A percentile compares a stretch with the other conserved stretches of the same genome.
phyloP scores from a whole-genome alignment of 2,113 vertebrate genomes.

The Ophthalmotilapia sp. region DNA sequence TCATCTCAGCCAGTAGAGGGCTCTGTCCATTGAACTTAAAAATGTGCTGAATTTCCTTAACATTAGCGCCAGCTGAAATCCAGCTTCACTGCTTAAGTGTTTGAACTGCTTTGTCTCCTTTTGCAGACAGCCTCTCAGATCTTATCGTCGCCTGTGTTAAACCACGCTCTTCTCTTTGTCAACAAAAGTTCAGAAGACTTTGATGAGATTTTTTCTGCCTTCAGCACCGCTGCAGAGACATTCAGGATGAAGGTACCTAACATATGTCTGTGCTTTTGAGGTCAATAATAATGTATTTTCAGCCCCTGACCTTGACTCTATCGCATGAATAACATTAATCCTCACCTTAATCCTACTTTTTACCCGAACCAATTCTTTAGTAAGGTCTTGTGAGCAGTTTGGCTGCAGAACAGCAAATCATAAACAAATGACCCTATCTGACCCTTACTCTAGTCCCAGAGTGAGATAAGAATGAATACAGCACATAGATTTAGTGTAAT shows the following conservation, averaged over 20 bases:
- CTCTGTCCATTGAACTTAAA: background rate
- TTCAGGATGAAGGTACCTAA: slow-evolving; percentile 81
- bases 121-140: slow-evolving; percentile 82
- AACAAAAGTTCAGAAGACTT: slow-evolving; percentile 70
- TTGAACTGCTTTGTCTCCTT: background rate
- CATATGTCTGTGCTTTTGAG: background rate
- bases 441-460: background rate
- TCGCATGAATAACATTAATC: background rate
- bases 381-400: background rate
- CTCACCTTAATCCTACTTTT: background rate
- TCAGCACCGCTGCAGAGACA: slow-evolving; percentile 59
- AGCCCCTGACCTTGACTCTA: background rate
- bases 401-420: background rate
- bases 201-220: slow-evolving; percentile 65
- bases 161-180: slow-evolving; percentile 86
- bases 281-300: background rate
- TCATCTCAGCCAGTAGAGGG: background rate
- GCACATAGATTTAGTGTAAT: no score
- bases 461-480: background rate
- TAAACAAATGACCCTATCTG: background rate
- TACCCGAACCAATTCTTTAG: background rate
- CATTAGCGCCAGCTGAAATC: background rate
- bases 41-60: background rate
- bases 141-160: slow-evolving; percentile 74
- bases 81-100: background rate